These are phyloP conservation scores for Pitta sordida DNA, from an alignment of 2,113 vertebrate genomes.

Conservation along the genomic window DNA sequence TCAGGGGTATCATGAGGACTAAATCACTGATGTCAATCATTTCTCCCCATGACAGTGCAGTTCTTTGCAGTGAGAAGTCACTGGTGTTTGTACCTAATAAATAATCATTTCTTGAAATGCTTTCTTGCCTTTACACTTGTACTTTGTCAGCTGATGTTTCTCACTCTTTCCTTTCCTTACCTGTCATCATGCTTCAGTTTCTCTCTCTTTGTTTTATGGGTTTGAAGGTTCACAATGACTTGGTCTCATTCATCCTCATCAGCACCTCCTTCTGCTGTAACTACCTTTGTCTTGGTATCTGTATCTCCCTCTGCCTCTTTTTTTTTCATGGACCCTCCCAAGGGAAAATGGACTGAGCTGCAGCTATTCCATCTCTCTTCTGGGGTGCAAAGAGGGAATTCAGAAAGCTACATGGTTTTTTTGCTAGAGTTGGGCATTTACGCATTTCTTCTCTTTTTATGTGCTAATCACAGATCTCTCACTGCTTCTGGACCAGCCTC, in stretches of 20 bases:
- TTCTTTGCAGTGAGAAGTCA: not conserved
- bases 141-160: not conserved
- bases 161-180: not conserved
- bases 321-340: not conserved
- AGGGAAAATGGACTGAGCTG: not conserved
- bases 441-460: not conserved
- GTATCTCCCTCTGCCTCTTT: not conserved
- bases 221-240: not conserved
- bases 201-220: not conserved
- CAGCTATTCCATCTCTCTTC: not conserved
- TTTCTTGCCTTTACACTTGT: not conserved
- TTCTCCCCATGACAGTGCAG: not conserved
- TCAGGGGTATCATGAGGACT: not conserved
- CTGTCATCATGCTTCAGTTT: not conserved
- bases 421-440: not conserved
- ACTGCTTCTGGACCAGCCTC: not conserved
- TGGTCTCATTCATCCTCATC: not conserved
- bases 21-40: not conserved
- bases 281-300: not conserved
- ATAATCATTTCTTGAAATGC: not conserved
- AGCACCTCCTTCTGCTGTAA: not conserved
- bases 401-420: not conserved
- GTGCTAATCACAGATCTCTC: not conserved
- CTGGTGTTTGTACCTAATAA: not conserved
- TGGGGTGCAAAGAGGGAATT: not conserved